A percentile compares a stretch with the other conserved stretches of the same genome.
Evolutionary conservation across 1,140 invertebrate species (phyloP).

Genomic region (Euwallacea fornicatus): DNA sequence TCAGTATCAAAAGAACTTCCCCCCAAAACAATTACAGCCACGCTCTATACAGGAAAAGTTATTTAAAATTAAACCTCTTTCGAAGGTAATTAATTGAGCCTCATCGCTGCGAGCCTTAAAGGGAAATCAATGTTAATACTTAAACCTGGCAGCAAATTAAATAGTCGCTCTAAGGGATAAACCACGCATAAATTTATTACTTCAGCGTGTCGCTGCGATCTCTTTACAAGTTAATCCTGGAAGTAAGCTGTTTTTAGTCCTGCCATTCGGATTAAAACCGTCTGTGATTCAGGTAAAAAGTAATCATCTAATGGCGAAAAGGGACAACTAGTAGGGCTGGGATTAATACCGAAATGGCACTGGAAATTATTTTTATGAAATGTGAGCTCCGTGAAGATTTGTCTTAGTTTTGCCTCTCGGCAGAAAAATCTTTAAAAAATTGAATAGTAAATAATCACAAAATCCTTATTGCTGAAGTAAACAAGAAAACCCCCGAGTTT

Average conservation of each 20-base stretch:
- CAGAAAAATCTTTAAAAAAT: too few species aligned
- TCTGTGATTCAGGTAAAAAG: neutral
- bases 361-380: slow-evolving; percentile 13
- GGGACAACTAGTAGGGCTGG: slow-evolving; percentile 13
- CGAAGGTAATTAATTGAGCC: slow-evolving; percentile 11
- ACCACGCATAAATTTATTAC: too few species aligned
- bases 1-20: too few species aligned
- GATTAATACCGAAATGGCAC: slow-evolving; percentile 23
- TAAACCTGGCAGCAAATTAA: slow-evolving; percentile 20
- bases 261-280: neutral
- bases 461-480: too few species aligned
- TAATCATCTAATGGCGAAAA: neutral
- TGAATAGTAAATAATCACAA: too few species aligned
- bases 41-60: neutral
- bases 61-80: neutral
- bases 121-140: slow-evolving; percentile 8
- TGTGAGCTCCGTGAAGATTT: too few species aligned
- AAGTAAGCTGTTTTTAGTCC: too few species aligned
- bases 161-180: neutral
- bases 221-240: too few species aligned
- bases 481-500: too few species aligned
- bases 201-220: too few species aligned
- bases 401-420: too few species aligned
- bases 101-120: neutral
- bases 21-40: neutral